Evolutionary conservation across 2,113 vertebrate genomes (phyloP).

Genomic region (Sander vitreus): DNA sequence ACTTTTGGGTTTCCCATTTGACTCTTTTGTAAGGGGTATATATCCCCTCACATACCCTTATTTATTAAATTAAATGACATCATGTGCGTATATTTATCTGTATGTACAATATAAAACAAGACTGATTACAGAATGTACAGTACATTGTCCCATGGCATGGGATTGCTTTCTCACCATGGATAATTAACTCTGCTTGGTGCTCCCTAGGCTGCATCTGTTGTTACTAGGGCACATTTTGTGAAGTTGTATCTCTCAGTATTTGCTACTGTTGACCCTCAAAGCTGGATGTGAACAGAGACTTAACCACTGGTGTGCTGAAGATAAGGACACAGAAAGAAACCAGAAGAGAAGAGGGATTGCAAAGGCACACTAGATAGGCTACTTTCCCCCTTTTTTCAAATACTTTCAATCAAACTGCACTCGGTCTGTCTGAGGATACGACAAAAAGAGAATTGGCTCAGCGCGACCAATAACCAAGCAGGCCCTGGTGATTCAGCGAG

Average conservation of each 20-base stretch:
- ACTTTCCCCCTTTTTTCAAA: conserved; percentile 74
- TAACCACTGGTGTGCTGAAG: conserved; percentile 72
- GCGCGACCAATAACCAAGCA: conserved; percentile 55
- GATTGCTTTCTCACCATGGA: conserved; percentile 70
- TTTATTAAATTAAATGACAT: conserved; percentile 81
- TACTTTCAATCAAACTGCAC: conserved; percentile 77
- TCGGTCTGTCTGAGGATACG: conserved; percentile 49
- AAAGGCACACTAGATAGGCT: conserved; percentile 86
- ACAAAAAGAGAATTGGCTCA: conserved; percentile 52
- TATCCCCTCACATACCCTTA: conserved; percentile 53
- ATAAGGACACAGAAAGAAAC: conserved; percentile 77
- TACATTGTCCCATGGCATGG: conserved; percentile 74
- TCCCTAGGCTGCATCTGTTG: conserved; percentile 52
- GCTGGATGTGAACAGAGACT: conserved; percentile 67
- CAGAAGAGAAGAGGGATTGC: conserved; percentile 69
- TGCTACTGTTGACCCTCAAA: conserved; percentile 70
- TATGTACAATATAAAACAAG: conserved; percentile 88
- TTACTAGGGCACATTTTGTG: conserved; percentile 48
- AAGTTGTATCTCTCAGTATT: conserved; percentile 50
- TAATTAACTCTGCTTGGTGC: conserved; percentile 51
- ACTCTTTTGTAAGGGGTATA: conserved; percentile 37
- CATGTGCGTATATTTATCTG: conserved; percentile 82
- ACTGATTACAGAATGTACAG: conserved; percentile 84
- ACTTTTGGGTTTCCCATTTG: conserved; percentile 48
- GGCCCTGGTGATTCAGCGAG: conserved; percentile 57